Evolutionary conservation across 2,888 invertebrate genomes (phyloP).

Genomic region (Oscheius onirici): DNA sequence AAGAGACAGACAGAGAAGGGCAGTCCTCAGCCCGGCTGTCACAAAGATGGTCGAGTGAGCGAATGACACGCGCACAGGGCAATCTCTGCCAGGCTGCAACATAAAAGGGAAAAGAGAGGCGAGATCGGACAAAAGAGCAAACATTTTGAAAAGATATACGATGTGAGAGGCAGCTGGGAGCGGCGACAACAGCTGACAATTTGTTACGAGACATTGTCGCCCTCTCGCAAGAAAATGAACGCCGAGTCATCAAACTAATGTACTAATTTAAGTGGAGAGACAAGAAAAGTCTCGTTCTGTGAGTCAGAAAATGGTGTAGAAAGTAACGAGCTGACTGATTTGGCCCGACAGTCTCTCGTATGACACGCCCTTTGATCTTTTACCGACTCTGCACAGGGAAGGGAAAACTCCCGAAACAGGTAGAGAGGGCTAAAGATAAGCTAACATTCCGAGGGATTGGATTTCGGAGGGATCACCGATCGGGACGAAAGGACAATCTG

Average conservation of each 20-base stretch:
- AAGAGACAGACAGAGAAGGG: background rate
- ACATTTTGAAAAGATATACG: background rate
- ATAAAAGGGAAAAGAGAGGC: background rate
- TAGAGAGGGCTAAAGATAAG: background rate
- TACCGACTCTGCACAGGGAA: background rate
- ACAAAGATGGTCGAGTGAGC: slow-evolving; percentile 20
- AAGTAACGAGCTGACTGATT: background rate
- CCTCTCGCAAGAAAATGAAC: no score
- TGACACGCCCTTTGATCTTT: background rate
- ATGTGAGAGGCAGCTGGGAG: background rate
- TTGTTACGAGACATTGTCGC: slow-evolving; percentile 17
- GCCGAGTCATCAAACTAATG: no score
- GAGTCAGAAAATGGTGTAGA: background rate
- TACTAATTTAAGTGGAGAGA: background rate
- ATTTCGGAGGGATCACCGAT: background rate
- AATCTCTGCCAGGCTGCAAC: slow-evolving; percentile 1
- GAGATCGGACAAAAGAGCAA: background rate
- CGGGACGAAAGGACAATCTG: background rate
- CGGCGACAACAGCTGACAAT: slow-evolving; percentile 21
- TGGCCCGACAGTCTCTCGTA: background rate
- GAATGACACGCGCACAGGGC: slow-evolving; percentile 23
- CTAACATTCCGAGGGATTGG: background rate
- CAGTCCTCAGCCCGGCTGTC: slow-evolving; percentile 4
- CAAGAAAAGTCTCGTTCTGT: background rate
- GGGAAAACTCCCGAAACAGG: background rate